phyloP scores from a whole-genome alignment of 2,113 vertebrate species.

The Addax nasomaculatus region DNA sequence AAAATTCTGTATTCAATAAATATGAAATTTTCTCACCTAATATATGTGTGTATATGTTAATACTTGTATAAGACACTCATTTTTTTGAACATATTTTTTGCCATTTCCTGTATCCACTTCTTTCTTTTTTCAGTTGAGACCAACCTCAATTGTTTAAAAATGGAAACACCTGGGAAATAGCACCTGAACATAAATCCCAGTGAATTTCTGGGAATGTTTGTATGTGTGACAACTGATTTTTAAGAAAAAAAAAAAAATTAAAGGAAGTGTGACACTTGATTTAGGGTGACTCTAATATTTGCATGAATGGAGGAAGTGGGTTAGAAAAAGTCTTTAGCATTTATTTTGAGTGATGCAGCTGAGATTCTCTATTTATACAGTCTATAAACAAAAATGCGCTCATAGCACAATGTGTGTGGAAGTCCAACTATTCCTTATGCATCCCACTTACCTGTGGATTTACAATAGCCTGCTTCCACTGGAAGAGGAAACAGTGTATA shows the following conservation, averaged over 20 bases:
- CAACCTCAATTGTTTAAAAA: background rate
- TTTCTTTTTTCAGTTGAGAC: background rate
- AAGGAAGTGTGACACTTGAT: background rate
- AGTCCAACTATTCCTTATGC: rapidly evolving
- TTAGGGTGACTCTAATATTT: background rate
- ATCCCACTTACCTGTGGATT: background rate
- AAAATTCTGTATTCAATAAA: constrained; percentile 48
- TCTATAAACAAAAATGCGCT: background rate
- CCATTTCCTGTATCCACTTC: background rate
- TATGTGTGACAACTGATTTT: background rate
- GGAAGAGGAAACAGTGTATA: background rate
- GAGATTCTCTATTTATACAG: background rate
- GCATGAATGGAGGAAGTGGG: background rate
- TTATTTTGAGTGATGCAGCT: background rate
- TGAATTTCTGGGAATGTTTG: background rate
- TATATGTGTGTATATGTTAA: background rate
- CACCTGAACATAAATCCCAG: background rate
- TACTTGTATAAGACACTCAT: background rate
- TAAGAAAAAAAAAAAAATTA: background rate
- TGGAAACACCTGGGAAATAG: background rate
- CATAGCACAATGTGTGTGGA: no score
- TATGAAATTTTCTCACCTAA: background rate
- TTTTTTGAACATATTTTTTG: background rate
- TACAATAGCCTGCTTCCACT: background rate
- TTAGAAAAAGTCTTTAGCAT: background rate